Base-by-base conservation (phyloP, 2,113 vertebrate genomes). In the Blennius ocellaris region DNA sequence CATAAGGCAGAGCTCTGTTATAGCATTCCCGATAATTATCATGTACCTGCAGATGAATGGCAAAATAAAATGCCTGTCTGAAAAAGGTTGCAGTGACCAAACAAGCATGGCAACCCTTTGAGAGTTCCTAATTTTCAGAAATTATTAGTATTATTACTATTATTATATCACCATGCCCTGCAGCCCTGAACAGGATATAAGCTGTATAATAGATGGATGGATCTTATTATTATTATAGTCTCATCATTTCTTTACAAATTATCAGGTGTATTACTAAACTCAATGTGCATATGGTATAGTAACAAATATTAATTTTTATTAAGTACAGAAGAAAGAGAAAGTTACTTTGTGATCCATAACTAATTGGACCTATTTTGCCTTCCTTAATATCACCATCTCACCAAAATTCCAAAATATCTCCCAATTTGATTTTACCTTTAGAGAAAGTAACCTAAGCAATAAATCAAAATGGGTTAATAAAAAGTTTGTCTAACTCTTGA, bases 1-100 rank as follows among this genome's bases (percentile, higher is more conserved):
- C 51, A n/a, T 36, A 54, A 70, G 50, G 55, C 48, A 63, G 37
- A 64, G 52, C 38, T 37, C 54, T 58, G 40, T 50, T 78, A 47
- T 17, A 68, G 38, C 54, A 52, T 39, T 10, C 61, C 8, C 17
- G 39, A 49, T 45, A 10, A 48, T 15, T 45, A 56, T 6, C 36
- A 47, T 11, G 38, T 44, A 76, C 37, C 59, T 79, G 30, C 44
- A 74, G 45, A 59, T 52, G 4, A 30, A 30, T 30, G 21, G 21
- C 21, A 30, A 30, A 30, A 30, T 30, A 30, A 30, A 30, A 30
- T 30, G 4, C 50, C 66, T 11, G n/a, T 68, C 60, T 21, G 69
- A 63, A 15, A 15, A 39, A 30, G 21, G 21, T 30, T 30, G 21
- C 44, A 6, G 44, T 14, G 44, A 50, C 8, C 40, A 51, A 14